These are phyloP conservation scores for Cyclura pinguis DNA, from an alignment of 2,797 vertebrate species.

Conservation along the genomic window DNA sequence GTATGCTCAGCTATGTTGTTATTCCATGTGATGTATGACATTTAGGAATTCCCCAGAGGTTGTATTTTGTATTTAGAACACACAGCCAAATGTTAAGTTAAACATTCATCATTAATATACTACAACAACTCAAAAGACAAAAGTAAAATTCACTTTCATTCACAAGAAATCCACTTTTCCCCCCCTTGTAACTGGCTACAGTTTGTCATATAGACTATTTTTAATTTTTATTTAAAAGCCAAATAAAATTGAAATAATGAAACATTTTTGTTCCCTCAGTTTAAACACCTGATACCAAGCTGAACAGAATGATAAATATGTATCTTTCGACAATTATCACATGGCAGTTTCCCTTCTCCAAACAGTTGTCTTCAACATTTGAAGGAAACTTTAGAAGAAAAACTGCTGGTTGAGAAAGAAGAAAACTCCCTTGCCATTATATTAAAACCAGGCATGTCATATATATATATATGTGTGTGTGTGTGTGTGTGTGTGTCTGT, in stretches of 20 bases:
- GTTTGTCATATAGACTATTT: conserved; percentile 64
- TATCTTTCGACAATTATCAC: conserved; percentile 76
- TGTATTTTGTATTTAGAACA: conserved; percentile 58
- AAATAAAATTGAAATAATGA: conserved; percentile 74
- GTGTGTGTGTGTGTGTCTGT: conserved; percentile 72
- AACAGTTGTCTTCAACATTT: conserved; percentile 72
- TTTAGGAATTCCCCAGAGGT: conserved; percentile 12
- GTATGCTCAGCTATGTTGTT: conserved; percentile 37
- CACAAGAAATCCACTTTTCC: conserved; percentile 69
- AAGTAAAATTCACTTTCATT: conserved; percentile 62
- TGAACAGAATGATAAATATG: conserved; percentile 74
- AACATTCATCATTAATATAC: conserved; percentile 65
- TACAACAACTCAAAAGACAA: conserved; percentile 45
- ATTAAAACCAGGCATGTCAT: conserved; percentile 77
- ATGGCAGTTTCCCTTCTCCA: conserved; percentile 76
- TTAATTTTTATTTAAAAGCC: conserved; percentile 58
- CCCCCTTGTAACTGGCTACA: conserved; percentile 45
- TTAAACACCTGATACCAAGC: conserved; percentile 77
- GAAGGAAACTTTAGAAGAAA: conserved; percentile 82
- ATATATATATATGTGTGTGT: too few species aligned
- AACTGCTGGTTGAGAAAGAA: conserved; percentile 96
- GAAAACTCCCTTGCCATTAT: conserved; percentile 76
- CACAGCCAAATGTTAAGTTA: conserved; percentile 66
- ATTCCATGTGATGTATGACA: conserved; percentile 17
- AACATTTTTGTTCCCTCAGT: conserved; percentile 73